These are phyloP conservation scores for Spongilla lacustris DNA, from an alignment of 37 sponge, comb jelly and placozoan species.

Conservation along the genomic window DNA sequence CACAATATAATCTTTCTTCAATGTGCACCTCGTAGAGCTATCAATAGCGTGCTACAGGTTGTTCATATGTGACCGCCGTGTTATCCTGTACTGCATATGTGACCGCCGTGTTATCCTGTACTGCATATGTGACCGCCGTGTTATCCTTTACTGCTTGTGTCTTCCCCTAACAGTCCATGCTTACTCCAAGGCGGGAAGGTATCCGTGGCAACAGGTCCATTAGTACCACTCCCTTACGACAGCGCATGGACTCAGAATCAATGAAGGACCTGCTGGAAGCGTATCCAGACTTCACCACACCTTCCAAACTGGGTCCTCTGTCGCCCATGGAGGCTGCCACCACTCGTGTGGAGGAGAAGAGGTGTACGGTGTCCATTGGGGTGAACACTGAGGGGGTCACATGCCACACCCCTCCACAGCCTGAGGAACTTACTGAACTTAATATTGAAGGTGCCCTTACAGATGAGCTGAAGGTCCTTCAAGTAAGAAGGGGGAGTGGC, in stretches of 20 bases:
- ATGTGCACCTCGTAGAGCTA: too few relatives aligned
- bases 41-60: too few relatives aligned
- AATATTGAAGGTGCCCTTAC: slow-evolving; percentile 70
- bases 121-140: too few relatives aligned
- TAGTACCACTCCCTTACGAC: slow-evolving; percentile 25
- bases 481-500: slow-evolving; percentile 6
- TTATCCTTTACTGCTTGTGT: too few relatives aligned
- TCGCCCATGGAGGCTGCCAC: not conserved
- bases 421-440: slow-evolving; percentile 28
- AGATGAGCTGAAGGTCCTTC: slow-evolving; percentile 66
- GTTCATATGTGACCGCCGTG: too few relatives aligned
- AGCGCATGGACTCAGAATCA: slow-evolving; percentile 43
- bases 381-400: slow-evolving; percentile 34
- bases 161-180: slow-evolving; percentile 45
- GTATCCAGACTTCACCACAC: slow-evolving; percentile 5
- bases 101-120: too few relatives aligned
- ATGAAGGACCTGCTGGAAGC: not conserved
- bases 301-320: slow-evolving; percentile 4
- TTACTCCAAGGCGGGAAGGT: slow-evolving; percentile 42
- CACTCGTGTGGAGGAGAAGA: not conserved
- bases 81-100: too few relatives aligned
- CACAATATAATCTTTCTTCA: too few relatives aligned
- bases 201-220: slow-evolving; percentile 8
- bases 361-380: slow-evolving; percentile 19
- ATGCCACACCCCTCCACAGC: not conserved